A percentile compares a stretch with the other conserved stretches of the same genome.
Conservation (phyloP, 2,113 vertebrate species). For the Spheniscus mendiculus region DNA sequence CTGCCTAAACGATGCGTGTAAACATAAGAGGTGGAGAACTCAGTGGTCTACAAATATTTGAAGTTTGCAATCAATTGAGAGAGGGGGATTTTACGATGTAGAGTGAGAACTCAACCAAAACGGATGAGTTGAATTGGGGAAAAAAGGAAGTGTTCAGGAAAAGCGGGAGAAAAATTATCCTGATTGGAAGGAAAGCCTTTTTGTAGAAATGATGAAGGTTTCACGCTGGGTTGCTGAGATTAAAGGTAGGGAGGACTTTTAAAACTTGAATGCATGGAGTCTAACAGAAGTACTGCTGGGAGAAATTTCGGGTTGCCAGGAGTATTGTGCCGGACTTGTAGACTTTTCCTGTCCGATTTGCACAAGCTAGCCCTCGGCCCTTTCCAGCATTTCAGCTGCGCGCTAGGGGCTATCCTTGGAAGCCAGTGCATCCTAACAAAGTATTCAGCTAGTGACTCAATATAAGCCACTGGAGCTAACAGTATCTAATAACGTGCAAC, state of each 20-base stretch:
- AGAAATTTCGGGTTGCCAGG: not conserved
- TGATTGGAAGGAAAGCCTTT: not conserved
- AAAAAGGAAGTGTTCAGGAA: not conserved
- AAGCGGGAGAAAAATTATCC: not conserved
- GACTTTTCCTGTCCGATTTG: not conserved
- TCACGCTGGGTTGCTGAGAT: not conserved
- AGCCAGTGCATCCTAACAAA: not conserved
- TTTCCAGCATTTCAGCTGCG: not conserved
- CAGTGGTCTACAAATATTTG: slow-evolving; percentile 1
- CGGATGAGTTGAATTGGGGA: not conserved
- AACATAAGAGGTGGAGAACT: not conserved
- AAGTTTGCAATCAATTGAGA: not conserved
- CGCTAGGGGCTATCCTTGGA: not conserved
- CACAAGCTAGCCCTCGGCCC: not conserved
- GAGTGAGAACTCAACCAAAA: not conserved
- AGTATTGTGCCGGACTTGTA: not conserved
- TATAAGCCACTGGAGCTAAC: not conserved
- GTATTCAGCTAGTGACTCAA: not conserved
- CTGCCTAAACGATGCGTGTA: not conserved
- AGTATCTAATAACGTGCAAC: not conserved
- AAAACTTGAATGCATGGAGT: not conserved
- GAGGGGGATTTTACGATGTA: not conserved
- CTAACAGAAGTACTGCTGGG: not conserved
- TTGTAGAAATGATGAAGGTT: not conserved
- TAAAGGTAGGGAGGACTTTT: not conserved